phyloP scores from a whole-genome alignment of 1,140 invertebrate species.

The Radopholus similis region DNA sequence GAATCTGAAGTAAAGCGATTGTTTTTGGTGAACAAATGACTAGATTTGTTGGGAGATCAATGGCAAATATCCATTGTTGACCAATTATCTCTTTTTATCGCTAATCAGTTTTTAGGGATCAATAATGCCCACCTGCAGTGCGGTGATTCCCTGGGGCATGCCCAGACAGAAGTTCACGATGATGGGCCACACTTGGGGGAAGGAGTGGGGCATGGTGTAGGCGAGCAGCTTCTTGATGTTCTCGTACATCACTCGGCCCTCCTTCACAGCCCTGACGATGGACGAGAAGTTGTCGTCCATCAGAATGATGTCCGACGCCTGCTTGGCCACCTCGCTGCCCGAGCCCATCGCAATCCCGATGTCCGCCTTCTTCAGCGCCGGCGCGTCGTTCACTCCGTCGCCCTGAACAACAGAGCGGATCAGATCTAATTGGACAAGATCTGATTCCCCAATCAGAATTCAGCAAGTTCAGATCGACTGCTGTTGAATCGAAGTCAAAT shows the following conservation, averaged over 20 bases:
- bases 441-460: too few species aligned
- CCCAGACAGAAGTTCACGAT: constrained; percentile 39
- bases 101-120: too few species aligned
- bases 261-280: constrained; percentile 57
- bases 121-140: constrained; percentile 23
- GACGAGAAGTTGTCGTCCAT: constrained; percentile 60
- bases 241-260: constrained; percentile 62
- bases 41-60: too few species aligned
- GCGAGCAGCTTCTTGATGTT: constrained; percentile 63
- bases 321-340: constrained; percentile 45
- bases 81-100: too few species aligned
- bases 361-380: constrained; percentile 75
- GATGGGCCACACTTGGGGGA: constrained; percentile 37
- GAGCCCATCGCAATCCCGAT: constrained; percentile 65
- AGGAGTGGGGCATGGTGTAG: constrained; percentile 51
- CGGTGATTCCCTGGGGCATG: constrained; percentile 38
- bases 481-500: too few species aligned
- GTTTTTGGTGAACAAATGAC: too few species aligned
- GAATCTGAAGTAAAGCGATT: constrained; percentile 61
- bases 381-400: constrained; percentile 79
- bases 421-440: too few species aligned
- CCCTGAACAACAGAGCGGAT: constrained; percentile 64
- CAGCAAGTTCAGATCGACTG: too few species aligned
- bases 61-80: too few species aligned
- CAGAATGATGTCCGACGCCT: constrained; percentile 62